These are phyloP conservation scores for Holothuria glaberrima DNA, from an alignment of 35 echinoderm and acorn worm species.

Conservation along the genomic window DNA sequence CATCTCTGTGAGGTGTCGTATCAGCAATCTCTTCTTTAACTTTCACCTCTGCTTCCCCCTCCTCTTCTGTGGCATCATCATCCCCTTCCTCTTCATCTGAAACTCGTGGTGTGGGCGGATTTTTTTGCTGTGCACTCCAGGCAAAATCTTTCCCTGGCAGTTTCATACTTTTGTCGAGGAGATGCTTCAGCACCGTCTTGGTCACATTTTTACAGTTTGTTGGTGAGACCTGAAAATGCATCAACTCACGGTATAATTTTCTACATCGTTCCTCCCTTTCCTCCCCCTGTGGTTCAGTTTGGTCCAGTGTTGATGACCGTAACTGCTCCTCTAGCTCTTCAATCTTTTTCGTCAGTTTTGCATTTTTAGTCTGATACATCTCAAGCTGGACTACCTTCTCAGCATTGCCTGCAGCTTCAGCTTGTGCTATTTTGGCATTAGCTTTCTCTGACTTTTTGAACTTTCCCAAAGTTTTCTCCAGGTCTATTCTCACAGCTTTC, in stretches of 20 bases:
- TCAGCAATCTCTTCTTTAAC: background rate
- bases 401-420: background rate
- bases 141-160: conserved; percentile 48
- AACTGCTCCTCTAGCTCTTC: conserved; percentile 11
- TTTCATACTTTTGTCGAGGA: background rate
- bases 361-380: background rate
- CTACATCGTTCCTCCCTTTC: conserved; percentile 36
- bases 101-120: conserved; percentile 29
- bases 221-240: background rate
- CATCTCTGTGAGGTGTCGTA: background rate
- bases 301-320: background rate
- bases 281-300: background rate
- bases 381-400: conserved; percentile 16
- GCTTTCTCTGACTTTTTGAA: background rate
- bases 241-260: conserved; percentile 21
- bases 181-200: conserved; percentile 16
- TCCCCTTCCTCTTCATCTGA: conserved; percentile 48
- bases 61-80: background rate
- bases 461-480: conserved; percentile 22
- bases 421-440: background rate
- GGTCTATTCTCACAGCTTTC: conserved; percentile 1
- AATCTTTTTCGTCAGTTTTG: conserved; percentile 27
- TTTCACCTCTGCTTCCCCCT: background rate
- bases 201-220: conserved; percentile 14
- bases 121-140: conserved; percentile 26